A percentile compares a stretch with the other conserved stretches of the same genome.
phyloP scores from a whole-genome alignment of 2,797 vertebrate species.

The Luscinia luscinia region DNA sequence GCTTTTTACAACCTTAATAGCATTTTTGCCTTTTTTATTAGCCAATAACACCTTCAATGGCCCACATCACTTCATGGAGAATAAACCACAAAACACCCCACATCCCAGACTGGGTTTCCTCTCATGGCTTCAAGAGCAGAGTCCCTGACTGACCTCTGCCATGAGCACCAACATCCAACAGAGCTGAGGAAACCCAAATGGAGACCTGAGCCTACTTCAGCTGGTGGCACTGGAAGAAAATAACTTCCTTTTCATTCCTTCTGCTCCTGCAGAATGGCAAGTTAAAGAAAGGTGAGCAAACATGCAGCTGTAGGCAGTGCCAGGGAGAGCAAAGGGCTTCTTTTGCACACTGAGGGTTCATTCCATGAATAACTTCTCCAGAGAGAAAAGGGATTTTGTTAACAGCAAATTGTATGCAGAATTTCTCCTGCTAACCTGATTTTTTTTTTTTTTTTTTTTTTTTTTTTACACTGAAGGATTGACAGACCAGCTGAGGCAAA shows the following conservation, averaged over 20 bases:
- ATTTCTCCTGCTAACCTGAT: neutral
- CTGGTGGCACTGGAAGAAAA: neutral
- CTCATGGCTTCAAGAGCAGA: neutral
- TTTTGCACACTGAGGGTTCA: neutral
- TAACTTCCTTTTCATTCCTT: neutral
- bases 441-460: neutral
- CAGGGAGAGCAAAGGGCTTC: neutral
- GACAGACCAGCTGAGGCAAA: slow-evolving; percentile 25
- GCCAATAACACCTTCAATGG: neutral
- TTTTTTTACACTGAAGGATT: slow-evolving; percentile 10
- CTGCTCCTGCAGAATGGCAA: neutral
- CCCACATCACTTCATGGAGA: neutral
- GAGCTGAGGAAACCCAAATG: neutral
- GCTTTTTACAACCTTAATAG: neutral
- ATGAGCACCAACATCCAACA: rapidly evolving
- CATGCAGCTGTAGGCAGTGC: neutral
- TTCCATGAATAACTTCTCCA: slow-evolving; percentile 1
- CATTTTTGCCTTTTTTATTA: neutral
- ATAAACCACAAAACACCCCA: neutral
- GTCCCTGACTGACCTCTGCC: neutral
- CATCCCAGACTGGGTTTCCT: neutral
- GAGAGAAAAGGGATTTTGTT: slow-evolving; percentile 17
- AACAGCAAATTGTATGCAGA: neutral
- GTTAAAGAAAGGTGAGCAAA: neutral
- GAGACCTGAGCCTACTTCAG: neutral